phyloP scores from a whole-genome alignment of 2,797 vertebrate genomes.

The Falco biarmicus region DNA sequence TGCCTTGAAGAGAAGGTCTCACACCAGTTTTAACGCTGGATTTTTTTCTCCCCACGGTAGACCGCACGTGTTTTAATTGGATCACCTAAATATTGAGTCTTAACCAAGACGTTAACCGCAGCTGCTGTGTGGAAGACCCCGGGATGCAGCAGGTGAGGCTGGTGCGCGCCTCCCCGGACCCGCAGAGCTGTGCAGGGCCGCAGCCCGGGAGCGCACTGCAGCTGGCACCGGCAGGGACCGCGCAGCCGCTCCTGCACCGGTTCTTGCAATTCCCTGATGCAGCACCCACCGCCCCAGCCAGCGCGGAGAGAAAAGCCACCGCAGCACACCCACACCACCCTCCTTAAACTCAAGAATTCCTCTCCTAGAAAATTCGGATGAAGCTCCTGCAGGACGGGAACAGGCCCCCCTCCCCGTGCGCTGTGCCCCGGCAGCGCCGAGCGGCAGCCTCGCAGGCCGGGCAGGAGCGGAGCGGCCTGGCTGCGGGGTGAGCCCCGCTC shows the following conservation, averaged over 20 bases:
- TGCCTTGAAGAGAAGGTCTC: not conserved
- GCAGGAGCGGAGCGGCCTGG: no score
- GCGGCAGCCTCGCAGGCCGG: not conserved
- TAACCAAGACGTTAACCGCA: not conserved
- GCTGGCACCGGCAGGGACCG: fast-evolving
- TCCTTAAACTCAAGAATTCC: not conserved
- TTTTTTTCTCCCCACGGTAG: not conserved
- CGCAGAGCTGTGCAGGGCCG: no score
- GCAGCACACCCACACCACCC: not conserved
- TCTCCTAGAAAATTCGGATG: no score
- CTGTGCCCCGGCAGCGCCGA: fast-evolving
- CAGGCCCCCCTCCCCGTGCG: no score
- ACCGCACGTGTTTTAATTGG: not conserved
- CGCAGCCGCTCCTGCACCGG: fast-evolving
- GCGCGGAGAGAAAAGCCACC: not conserved
- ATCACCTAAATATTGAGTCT: not conserved
- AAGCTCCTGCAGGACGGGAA: fast-evolving
- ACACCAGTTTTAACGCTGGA: not conserved
- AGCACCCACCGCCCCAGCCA: not conserved
- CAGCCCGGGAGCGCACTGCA: no score
- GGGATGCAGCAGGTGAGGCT: not conserved
- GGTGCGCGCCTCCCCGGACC: no score
- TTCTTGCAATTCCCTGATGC: not conserved
- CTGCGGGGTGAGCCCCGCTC: no score
- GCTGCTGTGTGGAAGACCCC: no score